Conservation (phyloP, 64 coral and sea anemone genomes). For the Acropora yongei region DNA sequence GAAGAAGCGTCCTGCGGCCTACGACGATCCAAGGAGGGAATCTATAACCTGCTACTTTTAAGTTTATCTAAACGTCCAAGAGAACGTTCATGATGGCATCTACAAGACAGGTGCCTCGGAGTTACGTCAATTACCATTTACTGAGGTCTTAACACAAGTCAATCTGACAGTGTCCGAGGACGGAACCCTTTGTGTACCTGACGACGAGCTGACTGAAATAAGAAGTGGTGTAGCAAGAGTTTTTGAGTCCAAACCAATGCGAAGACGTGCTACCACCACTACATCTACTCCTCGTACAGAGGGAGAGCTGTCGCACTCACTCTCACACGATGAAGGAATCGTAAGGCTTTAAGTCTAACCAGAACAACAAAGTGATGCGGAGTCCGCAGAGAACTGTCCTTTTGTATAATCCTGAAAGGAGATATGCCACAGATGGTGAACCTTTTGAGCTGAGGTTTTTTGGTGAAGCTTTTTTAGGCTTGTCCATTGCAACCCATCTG, state of each 20-base stretch:
- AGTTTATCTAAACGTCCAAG: slow-evolving; percentile 16
- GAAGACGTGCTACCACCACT: slow-evolving; percentile 50
- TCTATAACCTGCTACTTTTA: slow-evolving; percentile 36
- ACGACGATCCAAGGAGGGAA: slow-evolving; percentile 40
- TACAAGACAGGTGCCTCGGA: slow-evolving; percentile 32
- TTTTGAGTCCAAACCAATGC: slow-evolving; percentile 45
- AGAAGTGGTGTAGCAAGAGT: slow-evolving; percentile 49
- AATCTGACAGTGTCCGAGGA: slow-evolving; percentile 55
- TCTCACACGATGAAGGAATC: slow-evolving; percentile 38
- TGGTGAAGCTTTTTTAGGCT: background rate
- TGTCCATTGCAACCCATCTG: slow-evolving; percentile 26
- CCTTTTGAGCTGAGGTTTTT: background rate
- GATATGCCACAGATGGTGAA: slow-evolving; percentile 23
- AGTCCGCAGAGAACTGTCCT: slow-evolving; percentile 36
- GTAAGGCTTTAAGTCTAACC: slow-evolving; percentile 54
- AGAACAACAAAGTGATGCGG: slow-evolving; percentile 46
- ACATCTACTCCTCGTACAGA: slow-evolving; percentile 32
- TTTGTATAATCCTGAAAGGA: slow-evolving; percentile 52
- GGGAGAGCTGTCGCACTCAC: slow-evolving; percentile 33
- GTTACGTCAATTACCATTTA: slow-evolving; percentile 33
- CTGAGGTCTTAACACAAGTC: slow-evolving; percentile 36
- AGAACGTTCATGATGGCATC: slow-evolving; percentile 42
- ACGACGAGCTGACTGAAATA: slow-evolving; percentile 38
- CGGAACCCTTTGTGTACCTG: slow-evolving; percentile 31
- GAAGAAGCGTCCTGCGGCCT: slow-evolving; percentile 32